Percentiles rank a stretch among this genome's conserved stretches.
Conservation (phyloP, 2,888 invertebrate genomes). For the Drosophila pegasa region DNA sequence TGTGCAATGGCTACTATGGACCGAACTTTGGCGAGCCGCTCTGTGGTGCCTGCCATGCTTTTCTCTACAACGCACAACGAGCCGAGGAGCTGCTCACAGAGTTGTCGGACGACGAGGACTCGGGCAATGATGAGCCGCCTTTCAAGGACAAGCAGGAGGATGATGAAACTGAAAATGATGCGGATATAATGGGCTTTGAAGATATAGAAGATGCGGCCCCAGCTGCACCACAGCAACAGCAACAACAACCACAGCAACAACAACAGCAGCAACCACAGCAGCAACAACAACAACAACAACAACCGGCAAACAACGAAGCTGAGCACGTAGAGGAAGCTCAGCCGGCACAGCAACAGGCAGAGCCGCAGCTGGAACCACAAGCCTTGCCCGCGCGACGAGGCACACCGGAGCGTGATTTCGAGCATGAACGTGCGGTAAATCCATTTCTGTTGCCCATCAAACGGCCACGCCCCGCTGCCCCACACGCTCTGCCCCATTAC, state of each 20-base stretch:
- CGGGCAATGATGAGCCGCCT: slow-evolving; percentile 96
- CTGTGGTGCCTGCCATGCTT: slow-evolving; percentile 96
- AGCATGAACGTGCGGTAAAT: slow-evolving; percentile 62
- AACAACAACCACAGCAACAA: slow-evolving; percentile 54
- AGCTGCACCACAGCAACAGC: slow-evolving; percentile 54
- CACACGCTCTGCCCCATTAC: slow-evolving; percentile 80
- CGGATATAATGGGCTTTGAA: slow-evolving; percentile 76
- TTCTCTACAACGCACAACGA: slow-evolving; percentile 91
- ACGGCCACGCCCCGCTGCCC: slow-evolving; percentile 80
- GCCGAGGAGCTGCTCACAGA: slow-evolving; percentile 83
- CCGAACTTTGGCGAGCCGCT: slow-evolving; percentile 96
- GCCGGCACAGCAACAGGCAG: slow-evolving; percentile 24
- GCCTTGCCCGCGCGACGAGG: slow-evolving; percentile 46
- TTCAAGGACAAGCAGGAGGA: slow-evolving; percentile 84
- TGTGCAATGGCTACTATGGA: slow-evolving; percentile 96
- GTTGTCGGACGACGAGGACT: slow-evolving; percentile 92
- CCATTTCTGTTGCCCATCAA: slow-evolving; percentile 73
- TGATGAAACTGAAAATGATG: slow-evolving; percentile 82
- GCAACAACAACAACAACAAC: slow-evolving; percentile 65
- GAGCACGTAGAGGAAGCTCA: slow-evolving; percentile 26
- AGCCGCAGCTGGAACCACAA: slow-evolving; percentile 39
- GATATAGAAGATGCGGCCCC: slow-evolving; percentile 72
- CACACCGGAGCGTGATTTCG: slow-evolving; percentile 64
- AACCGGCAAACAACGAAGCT: slow-evolving; percentile 43
- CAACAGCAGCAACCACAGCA: slow-evolving; percentile 38